phyloP scores from a whole-genome alignment of 2,113 vertebrate species.

The Austrofundulus limnaeus region DNA sequence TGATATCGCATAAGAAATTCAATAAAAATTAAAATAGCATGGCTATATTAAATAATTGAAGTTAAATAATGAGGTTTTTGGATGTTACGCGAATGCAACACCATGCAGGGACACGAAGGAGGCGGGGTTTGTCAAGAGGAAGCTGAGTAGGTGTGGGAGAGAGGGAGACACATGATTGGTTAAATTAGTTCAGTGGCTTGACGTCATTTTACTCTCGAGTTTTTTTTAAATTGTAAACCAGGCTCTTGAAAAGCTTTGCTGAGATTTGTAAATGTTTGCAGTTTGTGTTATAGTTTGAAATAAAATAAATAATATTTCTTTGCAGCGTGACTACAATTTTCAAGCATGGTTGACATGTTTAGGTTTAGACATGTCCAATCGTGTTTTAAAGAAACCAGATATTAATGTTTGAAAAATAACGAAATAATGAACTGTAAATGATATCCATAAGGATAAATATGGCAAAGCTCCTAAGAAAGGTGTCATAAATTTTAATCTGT shows the following conservation, averaged over 20 bases:
- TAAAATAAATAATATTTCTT: background rate
- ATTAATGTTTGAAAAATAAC: background rate
- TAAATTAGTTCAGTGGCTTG: too few relatives aligned
- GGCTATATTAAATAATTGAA: background rate
- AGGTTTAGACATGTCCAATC: background rate
- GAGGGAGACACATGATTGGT: conserved; percentile 39
- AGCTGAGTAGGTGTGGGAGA: conserved; percentile 31
- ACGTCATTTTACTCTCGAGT: too few relatives aligned
- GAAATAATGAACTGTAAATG: background rate
- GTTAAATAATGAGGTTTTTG: fast-evolving
- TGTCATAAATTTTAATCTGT: background rate
- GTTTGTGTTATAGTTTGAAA: background rate
- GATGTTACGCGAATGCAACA: conserved; percentile 1
- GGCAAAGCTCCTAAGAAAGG: background rate
- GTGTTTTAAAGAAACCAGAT: background rate
- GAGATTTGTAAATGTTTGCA: background rate
- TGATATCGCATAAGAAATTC: background rate
- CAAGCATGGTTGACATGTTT: background rate
- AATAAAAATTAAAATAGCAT: fast-evolving
- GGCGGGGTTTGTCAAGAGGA: conserved; percentile 15
- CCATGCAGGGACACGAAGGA: background rate
- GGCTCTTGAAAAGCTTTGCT: background rate
- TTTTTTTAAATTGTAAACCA: background rate
- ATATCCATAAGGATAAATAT: background rate
- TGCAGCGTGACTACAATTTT: background rate